Evolutionary conservation across 2,797 vertebrate species (phyloP), one percentile per base, ranked within the genome.

Genomic region (Acanthurus tractus): DNA sequence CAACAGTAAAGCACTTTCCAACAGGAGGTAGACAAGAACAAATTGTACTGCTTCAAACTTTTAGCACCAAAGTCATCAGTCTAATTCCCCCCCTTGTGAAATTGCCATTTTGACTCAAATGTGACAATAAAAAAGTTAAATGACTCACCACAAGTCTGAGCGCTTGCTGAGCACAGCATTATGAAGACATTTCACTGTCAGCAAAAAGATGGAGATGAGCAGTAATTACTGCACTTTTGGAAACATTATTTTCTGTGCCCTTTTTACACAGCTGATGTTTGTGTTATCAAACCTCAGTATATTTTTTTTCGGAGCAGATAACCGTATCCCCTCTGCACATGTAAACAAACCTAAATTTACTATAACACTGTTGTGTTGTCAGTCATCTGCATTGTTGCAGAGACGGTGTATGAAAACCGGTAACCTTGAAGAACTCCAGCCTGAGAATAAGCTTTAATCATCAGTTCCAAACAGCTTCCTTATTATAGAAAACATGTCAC

Each of bases 401-500:
- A 25, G 45, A 20, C 8, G n/a, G 25, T 22, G 44, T 66, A 42
- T 68, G 56, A 67, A 57, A 74, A 22, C 42, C 54, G 40, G 46
- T 52, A 53, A 82, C 81, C 76, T 77, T 71, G 20, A 68, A 52
- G 34, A 52, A 2, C 53, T 57, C 3, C 48, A 46, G 34, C 29
- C 25, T 6, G 18, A 66, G 22, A 50, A 62, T 29, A 8, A 4
- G 55, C 57, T 63, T 70, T 48, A 76, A 78, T 76, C 63, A 65
- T 50, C 57, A 15, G 11, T 6, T 67, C 61, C 20, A 49, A 49
- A 63, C 64, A 45, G 36, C 14, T 23, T 36, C 29, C 48, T 62
- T 76, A 59, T 70, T 67, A 70, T 73, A 56, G 69, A 71, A 75
- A 62, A 45, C 54, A 64, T 69, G 59, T 62, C 76, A 66, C 4